Base-by-base conservation (phyloP, 2,888 invertebrate genomes). In the Masnerella sp. region DNA sequence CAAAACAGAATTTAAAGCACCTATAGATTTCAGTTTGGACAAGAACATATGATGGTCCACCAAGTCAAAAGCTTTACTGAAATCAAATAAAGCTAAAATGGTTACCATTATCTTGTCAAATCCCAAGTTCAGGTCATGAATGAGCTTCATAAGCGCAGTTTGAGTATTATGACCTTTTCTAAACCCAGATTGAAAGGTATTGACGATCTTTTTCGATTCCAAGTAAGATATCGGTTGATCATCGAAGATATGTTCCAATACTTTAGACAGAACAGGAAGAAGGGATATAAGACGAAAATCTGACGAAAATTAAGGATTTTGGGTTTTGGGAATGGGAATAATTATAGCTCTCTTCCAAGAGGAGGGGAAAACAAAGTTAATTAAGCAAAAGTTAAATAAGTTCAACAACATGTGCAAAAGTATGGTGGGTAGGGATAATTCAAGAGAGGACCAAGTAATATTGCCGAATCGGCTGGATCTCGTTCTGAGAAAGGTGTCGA, bases 211-310 rank as follows among this genome's bases (percentile, higher is more conserved):
- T 2, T 11, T 18, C 5, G 9, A n/a, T 9, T 42, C 5, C 9
- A 42, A 20, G 15, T 5, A 42, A 8, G 42, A 20, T 18, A 3
- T 18, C 2, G 20, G 7, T 15, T 42, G 42, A 15, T 42, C 42
- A 20, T 20, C 18, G n/a, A 42, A n/a, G 8, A 20, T 1, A 3
- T 5, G 20, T 11, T 42, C 42, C 17, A 42, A 20, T 11, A 18
- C 8, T 18, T 42, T 42, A 5, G 42, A 42, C 5, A 42, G 11
- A 9, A 20, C 5, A n/a, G 42, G 18, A 1, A 20, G 20, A 17
- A 42, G 42, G 7, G 42, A 36, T 9, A 36, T 36, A 12, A 15
- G 36, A 14, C 36, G 36, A 14, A 36, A 36, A 12, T 36, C 36
- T 14, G 14, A 1, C 3, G 15, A 15, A 5, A 5, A 5, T 12